These are phyloP conservation scores for Yponomeuta cagnagella DNA, from an alignment of 2,888 invertebrate species.

Conservation along the genomic window DNA sequence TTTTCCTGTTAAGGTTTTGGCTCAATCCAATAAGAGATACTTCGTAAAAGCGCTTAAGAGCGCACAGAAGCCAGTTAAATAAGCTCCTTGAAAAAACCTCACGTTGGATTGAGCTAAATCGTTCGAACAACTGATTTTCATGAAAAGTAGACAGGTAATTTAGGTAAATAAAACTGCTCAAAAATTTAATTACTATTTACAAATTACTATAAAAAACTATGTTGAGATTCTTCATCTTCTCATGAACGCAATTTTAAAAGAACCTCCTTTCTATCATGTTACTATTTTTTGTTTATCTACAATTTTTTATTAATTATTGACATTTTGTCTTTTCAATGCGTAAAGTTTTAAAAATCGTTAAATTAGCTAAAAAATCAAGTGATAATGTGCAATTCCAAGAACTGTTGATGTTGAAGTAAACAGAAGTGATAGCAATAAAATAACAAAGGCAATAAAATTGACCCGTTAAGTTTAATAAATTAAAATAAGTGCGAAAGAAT, in stretches of 20 bases:
- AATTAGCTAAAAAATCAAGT: slow-evolving; percentile 8
- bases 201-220: too few species aligned
- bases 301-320: not conserved
- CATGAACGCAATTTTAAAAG: not conserved
- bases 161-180: too few species aligned
- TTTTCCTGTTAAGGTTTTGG: too few species aligned
- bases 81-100: too few species aligned
- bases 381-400: slow-evolving; percentile 6
- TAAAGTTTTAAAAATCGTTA: not conserved
- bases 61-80: too few species aligned
- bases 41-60: too few species aligned
- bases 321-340: not conserved
- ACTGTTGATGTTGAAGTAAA: slow-evolving; percentile 3
- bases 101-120: too few species aligned
- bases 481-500: not conserved
- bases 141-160: too few species aligned
- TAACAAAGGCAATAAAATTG: slow-evolving; percentile 7
- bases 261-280: not conserved
- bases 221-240: too few species aligned
- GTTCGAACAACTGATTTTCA: too few species aligned
- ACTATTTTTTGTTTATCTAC: not conserved
- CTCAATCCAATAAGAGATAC: too few species aligned
- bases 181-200: too few species aligned
- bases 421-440: slow-evolving; percentile 4
- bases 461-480: slow-evolving; percentile 12